These are phyloP conservation scores for Hipposideros larvatus DNA, from an alignment of 2,797 vertebrate genomes.

Conservation along the genomic window DNA sequence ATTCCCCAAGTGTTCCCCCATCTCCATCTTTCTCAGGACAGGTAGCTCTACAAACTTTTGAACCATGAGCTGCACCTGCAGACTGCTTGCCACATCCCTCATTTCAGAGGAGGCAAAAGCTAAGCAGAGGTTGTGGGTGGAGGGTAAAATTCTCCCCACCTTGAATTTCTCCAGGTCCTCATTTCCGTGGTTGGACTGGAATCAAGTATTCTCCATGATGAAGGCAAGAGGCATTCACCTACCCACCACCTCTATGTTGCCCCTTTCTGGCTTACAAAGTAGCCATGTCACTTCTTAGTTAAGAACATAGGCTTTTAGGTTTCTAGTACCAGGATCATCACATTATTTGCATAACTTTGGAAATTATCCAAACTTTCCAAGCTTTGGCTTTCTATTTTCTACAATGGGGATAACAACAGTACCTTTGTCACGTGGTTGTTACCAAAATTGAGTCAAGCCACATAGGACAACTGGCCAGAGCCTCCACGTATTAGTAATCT, in stretches of 20 bases:
- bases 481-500: accelerated
- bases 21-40: neutral
- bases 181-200: neutral
- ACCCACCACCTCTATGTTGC: accelerated
- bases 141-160: neutral
- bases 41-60: neutral
- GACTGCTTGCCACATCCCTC: neutral
- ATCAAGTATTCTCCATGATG: neutral
- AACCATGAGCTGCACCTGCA: neutral
- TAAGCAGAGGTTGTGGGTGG: neutral
- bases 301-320: neutral
- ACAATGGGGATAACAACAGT: neutral
- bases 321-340: neutral
- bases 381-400: neutral
- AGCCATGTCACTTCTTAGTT: neutral
- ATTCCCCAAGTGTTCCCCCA: neutral
- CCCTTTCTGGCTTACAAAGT: neutral
- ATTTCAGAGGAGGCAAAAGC: neutral
- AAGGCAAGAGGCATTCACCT: neutral
- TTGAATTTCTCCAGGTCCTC: neutral
- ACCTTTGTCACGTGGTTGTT: neutral
- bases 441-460: neutral
- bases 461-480: neutral
- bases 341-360: neutral
- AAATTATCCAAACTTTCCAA: neutral